Evolutionary conservation across 2,888 invertebrate genomes (phyloP).

Genomic region (Spatulosminthurus flaviceps): DNA sequence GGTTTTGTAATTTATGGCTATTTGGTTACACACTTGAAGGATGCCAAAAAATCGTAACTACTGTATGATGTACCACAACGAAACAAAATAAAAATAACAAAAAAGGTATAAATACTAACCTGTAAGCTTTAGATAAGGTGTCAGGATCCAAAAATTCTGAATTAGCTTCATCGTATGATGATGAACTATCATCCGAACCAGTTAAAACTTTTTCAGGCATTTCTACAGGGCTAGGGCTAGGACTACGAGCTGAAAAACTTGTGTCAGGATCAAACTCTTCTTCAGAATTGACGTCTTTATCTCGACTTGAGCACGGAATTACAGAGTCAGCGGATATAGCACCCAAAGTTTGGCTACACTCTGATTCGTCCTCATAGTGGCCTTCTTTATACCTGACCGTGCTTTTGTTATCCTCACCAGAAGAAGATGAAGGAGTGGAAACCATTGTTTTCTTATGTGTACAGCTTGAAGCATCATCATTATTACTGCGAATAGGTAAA

Average conservation of each 20-base stretch:
- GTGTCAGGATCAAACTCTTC: slow-evolving; percentile 28
- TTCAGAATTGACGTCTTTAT: slow-evolving; percentile 20
- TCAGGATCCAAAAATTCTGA: neutral
- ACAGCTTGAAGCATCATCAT: slow-evolving; percentile 35
- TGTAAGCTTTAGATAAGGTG: slow-evolving; percentile 4
- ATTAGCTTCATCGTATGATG: slow-evolving; percentile 29
- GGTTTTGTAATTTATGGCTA: no score
- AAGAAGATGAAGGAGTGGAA: slow-evolving; percentile 1
- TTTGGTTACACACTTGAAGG: no score
- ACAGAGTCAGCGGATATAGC: neutral
- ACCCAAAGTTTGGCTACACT: slow-evolving; percentile 48
- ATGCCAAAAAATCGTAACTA: no score
- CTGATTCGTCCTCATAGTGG: slow-evolving; percentile 47
- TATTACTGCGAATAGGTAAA: slow-evolving; percentile 29
- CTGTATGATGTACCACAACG: no score
- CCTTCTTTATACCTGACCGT: slow-evolving; percentile 54
- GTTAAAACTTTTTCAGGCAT: slow-evolving; percentile 39
- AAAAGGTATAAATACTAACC: slow-evolving; percentile 24
- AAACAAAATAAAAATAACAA: neutral
- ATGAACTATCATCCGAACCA: slow-evolving; percentile 24
- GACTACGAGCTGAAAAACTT: neutral
- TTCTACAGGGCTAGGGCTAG: neutral
- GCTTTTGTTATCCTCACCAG: slow-evolving; percentile 32
- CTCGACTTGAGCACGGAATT: slow-evolving; percentile 1
- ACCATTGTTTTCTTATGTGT: slow-evolving; percentile 25